Percentiles rank a stretch among this genome's conserved stretches.
These are phyloP conservation scores for Bos taurus DNA, from an alignment of 2,113 vertebrate species.

Conservation along the genomic window ARS-UCD2.0 NC_037356.1:37400001-37400500, in stretches of 20 bases:
- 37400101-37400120: neutral
- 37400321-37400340: neutral
- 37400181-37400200: neutral
- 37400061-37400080: neutral
- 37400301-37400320: neutral
- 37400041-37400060: neutral
- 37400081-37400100: neutral
- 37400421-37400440: accelerated
- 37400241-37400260: neutral
- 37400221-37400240: accelerated
- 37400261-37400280: neutral
- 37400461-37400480: neutral
- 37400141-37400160: neutral
- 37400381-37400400: neutral
- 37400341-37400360: neutral
- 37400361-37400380: neutral
- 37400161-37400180: neutral
- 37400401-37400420: accelerated
- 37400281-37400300: neutral
- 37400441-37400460: accelerated
- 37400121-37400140: neutral
- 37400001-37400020: neutral
- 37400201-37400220: accelerated
- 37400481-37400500: accelerated
- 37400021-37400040: neutral